These are phyloP conservation scores for Anastatus disparis DNA, from an alignment of 1,140 invertebrate species.

Conservation along the genomic window DNA sequence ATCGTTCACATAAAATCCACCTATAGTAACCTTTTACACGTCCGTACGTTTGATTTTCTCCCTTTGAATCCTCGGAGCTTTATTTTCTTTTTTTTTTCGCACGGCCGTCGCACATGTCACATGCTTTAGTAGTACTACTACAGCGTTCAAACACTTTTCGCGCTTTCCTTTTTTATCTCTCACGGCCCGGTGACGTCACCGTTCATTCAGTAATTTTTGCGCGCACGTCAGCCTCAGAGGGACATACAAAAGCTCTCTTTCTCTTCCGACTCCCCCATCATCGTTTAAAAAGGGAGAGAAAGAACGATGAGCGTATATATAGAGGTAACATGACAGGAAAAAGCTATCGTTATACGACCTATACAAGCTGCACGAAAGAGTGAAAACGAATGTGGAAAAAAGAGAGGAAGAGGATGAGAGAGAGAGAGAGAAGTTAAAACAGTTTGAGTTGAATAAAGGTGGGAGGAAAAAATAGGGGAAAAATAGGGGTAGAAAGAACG, in stretches of 20 bases:
- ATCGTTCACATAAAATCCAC: too few relatives aligned
- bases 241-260: too few relatives aligned
- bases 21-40: too few relatives aligned
- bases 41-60: too few relatives aligned
- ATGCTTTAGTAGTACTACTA: neutral
- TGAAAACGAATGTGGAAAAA: too few relatives aligned
- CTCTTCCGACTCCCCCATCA: too few relatives aligned
- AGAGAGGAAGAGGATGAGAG: neutral
- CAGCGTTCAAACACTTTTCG: neutral
- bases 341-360: too few relatives aligned
- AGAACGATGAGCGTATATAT: too few relatives aligned
- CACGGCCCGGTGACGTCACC: slow-evolving; percentile 61
- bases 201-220: slow-evolving; percentile 69
- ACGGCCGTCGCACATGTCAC: neutral
- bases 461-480: slow-evolving; percentile 66
- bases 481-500: slow-evolving; percentile 60
- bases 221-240: slow-evolving; percentile 64
- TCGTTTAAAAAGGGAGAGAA: neutral
- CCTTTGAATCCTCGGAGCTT: too few relatives aligned
- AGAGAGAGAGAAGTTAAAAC: neutral
- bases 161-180: slow-evolving; percentile 8
- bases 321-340: too few relatives aligned
- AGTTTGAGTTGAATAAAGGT: slow-evolving; percentile 46
- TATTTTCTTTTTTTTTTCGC: too few relatives aligned
- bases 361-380: too few relatives aligned